Conservation (phyloP, 2,888 invertebrate species). For the Tinea trinotella region DNA sequence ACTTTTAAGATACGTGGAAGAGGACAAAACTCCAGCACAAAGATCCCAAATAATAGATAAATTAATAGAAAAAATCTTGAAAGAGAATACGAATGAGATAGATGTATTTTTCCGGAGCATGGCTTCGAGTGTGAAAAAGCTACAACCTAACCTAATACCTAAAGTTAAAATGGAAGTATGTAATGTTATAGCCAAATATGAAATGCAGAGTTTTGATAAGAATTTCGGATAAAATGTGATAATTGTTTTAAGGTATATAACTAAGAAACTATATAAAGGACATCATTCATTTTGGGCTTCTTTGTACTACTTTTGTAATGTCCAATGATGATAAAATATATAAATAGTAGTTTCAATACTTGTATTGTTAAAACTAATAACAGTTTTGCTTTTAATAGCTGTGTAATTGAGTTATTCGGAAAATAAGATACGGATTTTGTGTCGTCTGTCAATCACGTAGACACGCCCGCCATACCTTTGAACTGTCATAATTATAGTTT, state of each 20-base stretch:
- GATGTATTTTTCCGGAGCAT: slow-evolving; percentile 65
- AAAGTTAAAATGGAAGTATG: slow-evolving; percentile 69
- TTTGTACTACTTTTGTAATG: too few relatives aligned
- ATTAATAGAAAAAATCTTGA: slow-evolving; percentile 57
- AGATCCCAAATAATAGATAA: slow-evolving; percentile 54
- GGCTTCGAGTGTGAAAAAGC: slow-evolving; percentile 64
- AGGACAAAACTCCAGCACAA: slow-evolving; percentile 30
- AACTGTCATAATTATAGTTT: too few relatives aligned
- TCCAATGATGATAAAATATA: too few relatives aligned
- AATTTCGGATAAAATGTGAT: slow-evolving; percentile 24
- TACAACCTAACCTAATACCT: slow-evolving; percentile 62
- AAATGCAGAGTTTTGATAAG: slow-evolving; percentile 64
- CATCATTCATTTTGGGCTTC: too few relatives aligned
- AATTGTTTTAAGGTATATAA: background rate
- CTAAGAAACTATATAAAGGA: too few relatives aligned
- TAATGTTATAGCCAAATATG: slow-evolving; percentile 65
- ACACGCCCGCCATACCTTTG: too few relatives aligned
- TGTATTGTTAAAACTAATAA: too few relatives aligned
- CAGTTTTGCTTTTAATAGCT: too few relatives aligned
- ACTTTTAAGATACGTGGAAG: slow-evolving; percentile 46
- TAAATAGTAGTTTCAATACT: too few relatives aligned
- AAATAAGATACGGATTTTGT: too few relatives aligned
- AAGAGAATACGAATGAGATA: slow-evolving; percentile 62
- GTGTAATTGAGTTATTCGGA: too few relatives aligned
- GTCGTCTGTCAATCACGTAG: too few relatives aligned